Conservation (phyloP, 2,888 invertebrate genomes). For the Neoscelio sp. region DNA sequence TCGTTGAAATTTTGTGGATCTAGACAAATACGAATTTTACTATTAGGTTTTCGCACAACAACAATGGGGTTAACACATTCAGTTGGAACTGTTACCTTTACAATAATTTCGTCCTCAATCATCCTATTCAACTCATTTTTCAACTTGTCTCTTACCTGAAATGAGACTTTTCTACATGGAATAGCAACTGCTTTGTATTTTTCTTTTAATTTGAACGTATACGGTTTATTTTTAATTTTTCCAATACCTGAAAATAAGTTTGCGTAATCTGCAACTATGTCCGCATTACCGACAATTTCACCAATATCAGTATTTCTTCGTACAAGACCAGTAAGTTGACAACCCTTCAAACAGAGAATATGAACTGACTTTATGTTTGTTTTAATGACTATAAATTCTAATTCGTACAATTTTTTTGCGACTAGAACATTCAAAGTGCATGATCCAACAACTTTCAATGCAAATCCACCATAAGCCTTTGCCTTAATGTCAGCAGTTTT, state of each 20-base stretch:
- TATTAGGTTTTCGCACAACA: no score
- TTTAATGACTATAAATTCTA: constrained; percentile 18
- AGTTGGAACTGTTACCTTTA: no score
- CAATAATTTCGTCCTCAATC: no score
- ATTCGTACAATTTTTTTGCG: not conserved
- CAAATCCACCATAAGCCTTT: not conserved
- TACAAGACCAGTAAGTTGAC: constrained; percentile 21
- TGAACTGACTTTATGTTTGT: constrained; percentile 19
- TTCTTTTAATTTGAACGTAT: constrained; percentile 49
- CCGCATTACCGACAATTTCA: constrained; percentile 18
- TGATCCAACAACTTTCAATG: constrained; percentile 1
- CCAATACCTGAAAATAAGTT: constrained; percentile 67
- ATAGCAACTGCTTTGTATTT: constrained; percentile 44
- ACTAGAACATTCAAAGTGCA: not conserved
- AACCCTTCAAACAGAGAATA: constrained; percentile 38
- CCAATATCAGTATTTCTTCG: constrained; percentile 17
- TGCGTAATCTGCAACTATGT: constrained; percentile 55
- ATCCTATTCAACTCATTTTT: no score
- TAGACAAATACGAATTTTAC: no score
- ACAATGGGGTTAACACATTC: no score
- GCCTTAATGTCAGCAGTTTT: not conserved
- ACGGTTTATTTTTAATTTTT: constrained; percentile 60
- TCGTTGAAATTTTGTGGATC: no score
- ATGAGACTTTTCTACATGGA: constrained; percentile 51
- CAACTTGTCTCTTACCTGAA: constrained; percentile 38